A percentile compares a stretch with the other conserved stretches of the same genome.
Conservation (phyloP, 2,888 invertebrate species). For the Cryptocephalus moraei region DNA sequence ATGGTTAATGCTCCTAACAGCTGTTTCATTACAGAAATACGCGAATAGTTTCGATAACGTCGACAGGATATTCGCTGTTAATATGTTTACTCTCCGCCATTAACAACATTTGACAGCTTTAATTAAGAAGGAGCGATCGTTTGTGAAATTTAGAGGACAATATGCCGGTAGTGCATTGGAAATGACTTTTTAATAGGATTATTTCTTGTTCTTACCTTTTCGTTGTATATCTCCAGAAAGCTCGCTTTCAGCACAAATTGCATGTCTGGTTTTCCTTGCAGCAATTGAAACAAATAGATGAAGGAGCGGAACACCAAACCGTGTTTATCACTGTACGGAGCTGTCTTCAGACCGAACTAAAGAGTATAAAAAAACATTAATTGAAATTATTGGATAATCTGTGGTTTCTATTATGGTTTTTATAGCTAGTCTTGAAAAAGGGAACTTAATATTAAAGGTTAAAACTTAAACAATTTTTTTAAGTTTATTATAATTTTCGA, state of each 20-base stretch:
- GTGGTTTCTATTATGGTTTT: too few species aligned
- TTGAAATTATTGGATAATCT: too few species aligned
- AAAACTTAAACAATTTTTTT: too few species aligned
- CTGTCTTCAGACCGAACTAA: conserved; percentile 32
- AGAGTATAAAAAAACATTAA: conserved; percentile 13
- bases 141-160: too few species aligned
- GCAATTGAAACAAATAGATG: conserved; percentile 75
- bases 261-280: conserved; percentile 64
- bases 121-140: neutral
- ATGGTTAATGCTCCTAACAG: too few species aligned
- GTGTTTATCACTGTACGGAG: conserved; percentile 56
- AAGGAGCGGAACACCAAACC: conserved; percentile 87
- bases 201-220: conserved; percentile 60
- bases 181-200: neutral
- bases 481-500: too few species aligned
- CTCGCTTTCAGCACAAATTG: conserved; percentile 85
- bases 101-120: neutral
- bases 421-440: too few species aligned
- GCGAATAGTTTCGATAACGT: too few species aligned
- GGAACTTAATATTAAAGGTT: too few species aligned
- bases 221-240: conserved; percentile 93
- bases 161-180: too few species aligned
- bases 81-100: neutral
- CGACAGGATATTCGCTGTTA: too few species aligned
- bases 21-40: too few species aligned